Percentiles rank a stretch among this genome's conserved stretches.
Conservation (phyloP, 2,797 vertebrate genomes). For the Todus mexicanus region DNA sequence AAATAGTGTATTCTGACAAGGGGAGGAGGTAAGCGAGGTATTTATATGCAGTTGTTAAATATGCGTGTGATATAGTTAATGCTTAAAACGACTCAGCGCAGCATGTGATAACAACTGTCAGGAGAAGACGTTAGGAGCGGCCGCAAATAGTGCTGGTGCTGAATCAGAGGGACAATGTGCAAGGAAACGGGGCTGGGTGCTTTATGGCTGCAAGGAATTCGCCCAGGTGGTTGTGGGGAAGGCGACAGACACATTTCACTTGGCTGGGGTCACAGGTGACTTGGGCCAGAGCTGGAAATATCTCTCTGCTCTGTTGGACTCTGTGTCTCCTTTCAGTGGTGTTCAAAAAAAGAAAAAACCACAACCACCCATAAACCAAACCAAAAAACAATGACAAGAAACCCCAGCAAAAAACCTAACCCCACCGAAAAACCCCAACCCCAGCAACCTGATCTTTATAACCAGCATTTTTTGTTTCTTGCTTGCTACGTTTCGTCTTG, state of each 20-base stretch:
- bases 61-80: not conserved
- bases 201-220: not conserved
- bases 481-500: not conserved
- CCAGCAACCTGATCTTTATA: not conserved
- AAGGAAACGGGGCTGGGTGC: not conserved
- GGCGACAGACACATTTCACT: not conserved
- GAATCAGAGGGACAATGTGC: not conserved
- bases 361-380: no score
- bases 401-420: rapidly evolving
- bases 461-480: not conserved
- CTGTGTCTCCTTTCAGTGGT: not conserved
- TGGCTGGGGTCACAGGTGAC: not conserved
- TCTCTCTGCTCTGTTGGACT: not conserved
- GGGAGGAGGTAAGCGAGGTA: not conserved
- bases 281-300: not conserved
- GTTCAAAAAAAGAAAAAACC: not conserved
- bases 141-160: not conserved
- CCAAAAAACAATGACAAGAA: not conserved
- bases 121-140: not conserved
- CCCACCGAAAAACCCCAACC: rapidly evolving
- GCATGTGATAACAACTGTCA: not conserved
- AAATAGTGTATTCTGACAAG: not conserved
- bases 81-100: not conserved
- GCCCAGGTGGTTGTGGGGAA: not conserved
- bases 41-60: not conserved